phyloP scores from a whole-genome alignment of 2,888 invertebrate species.

The Dyspetes luteomarginatus region DNA sequence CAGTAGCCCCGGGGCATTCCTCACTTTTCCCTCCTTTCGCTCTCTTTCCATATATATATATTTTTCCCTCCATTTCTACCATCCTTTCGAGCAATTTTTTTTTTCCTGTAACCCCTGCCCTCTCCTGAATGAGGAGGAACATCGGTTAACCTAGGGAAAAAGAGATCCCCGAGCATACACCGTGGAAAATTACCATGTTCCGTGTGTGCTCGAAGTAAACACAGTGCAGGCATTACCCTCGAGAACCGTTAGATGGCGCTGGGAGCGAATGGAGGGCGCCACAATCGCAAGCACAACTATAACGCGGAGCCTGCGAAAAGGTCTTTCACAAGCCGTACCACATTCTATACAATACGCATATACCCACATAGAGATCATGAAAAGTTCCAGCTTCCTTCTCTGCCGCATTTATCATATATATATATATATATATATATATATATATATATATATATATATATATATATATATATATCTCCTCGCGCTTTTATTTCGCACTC shows the following conservation, averaged over 20 bases:
- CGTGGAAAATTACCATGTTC: slow-evolving; percentile 62
- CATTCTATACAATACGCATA: slow-evolving; percentile 45
- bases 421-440: slow-evolving; percentile 27
- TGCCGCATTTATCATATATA: slow-evolving; percentile 43
- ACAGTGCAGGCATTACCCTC: slow-evolving; percentile 22
- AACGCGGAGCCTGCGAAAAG: slow-evolving; percentile 30
- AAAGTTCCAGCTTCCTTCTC: slow-evolving; percentile 15
- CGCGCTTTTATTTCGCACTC: slow-evolving; percentile 31
- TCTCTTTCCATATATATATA: slow-evolving; percentile 28
- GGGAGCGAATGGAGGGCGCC: slow-evolving; percentile 21
- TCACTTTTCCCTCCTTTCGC: slow-evolving; percentile 56
- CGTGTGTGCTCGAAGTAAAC: slow-evolving; percentile 50
- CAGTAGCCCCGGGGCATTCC: slow-evolving; percentile 70
- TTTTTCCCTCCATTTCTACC: slow-evolving; percentile 31
- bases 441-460: slow-evolving; percentile 40
- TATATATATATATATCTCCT: slow-evolving; percentile 27
- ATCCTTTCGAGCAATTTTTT: slow-evolving; percentile 34
- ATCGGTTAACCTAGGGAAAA: slow-evolving; percentile 62
- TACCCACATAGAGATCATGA: not conserved
- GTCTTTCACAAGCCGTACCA: slow-evolving; percentile 48
- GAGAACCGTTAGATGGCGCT: slow-evolving; percentile 5
- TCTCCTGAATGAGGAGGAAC: slow-evolving; percentile 49
- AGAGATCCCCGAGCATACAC: slow-evolving; percentile 45
- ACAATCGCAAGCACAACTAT: slow-evolving; percentile 45
- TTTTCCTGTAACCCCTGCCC: not conserved